Evolutionary conservation across 2,113 vertebrate genomes (phyloP), one percentile per base, ranked within the genome.

Genomic region (Hyla sarda): DNA sequence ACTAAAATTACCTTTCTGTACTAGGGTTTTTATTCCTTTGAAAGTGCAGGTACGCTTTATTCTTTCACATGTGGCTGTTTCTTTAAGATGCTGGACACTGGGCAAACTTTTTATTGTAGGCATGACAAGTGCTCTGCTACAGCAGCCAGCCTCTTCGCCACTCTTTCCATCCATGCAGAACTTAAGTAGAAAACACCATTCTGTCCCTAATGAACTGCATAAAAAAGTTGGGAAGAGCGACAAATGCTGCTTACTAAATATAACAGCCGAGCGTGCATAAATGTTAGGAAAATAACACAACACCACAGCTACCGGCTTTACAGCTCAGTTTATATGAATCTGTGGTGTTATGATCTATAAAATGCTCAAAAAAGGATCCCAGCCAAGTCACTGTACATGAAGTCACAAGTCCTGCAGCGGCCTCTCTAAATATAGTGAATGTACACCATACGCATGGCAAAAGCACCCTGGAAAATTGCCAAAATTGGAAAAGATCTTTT

Each of bases 271-370:
- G 34, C 75, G 56, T 71, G 75, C 74, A 69, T 13, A 85, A 84
- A 48, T 11, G 10, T 28, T 37, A 32, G 47, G 74, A 85, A 85
- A 85, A 85, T 9, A 58, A n/a, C 56, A 85, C 32, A 34, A 85
- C 45, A 54, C 37, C 2, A 25, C 13, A 13, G 73, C 83, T 85
- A 85, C 83, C 47, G 67, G 76, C 56, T 78, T 52, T 78, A 85
- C 73, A 37, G 60, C 45, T 78, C 47, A 16, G 58, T 85, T 78
- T 85, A 85, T 85, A 25, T 78, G 45, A 69, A 78, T 60, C 71
- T 84, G 82, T 23, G 34, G 82, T 30, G 76, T 84, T 84, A 77
- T n/a, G 71, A 47, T 85, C 47, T 67, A 78, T 78, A 85, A 85
- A 78, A 85, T 34, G 14, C 14, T 50, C 67, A 34, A 65, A n/a